Base-by-base conservation (phyloP, 2,113 vertebrate species). In the Tragelaphus scriptus region DNA sequence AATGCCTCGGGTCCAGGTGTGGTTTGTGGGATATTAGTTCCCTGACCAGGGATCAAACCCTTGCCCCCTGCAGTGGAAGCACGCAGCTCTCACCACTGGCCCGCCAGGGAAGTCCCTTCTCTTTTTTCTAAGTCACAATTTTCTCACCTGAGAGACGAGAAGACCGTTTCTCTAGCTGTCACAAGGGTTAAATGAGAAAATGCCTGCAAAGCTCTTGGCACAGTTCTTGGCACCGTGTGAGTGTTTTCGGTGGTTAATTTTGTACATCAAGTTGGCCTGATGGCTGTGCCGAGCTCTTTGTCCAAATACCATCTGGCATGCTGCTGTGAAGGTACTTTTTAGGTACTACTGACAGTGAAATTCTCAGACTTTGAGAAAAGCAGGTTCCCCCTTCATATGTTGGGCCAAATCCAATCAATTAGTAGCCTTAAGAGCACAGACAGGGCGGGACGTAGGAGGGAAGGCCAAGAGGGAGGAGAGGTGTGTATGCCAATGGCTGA, bases 181-280 rank as follows among this genome's bases (percentile, higher is more conserved):
- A 6, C 13, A 13, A 56, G 32, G 40, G 21, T 15, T 91, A 49
- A 63, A 58, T 6, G 16, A 59, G 49, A 51, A 94, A 82, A 86
- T 16, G 47, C 47, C 58, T 5, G 2, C 8, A 32, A 51, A 71
- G 26, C 12, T 7, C 25, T 44, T 15, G 12, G 53, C 25, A 71
- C 32, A 28, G 26, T 55, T 75, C 61, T 53, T 28, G 55, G 88
- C 0, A 0, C 3, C 6, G 23, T 2, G 2, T 0, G 36, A 94
- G 7, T 6, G 2, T 7, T 47, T 82, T n/a, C 7, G 4, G 51
- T 13, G 12, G 23, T 63, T 82, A 82, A 30, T 40, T 40, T 55
- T 65, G 36, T 14, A 2, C 19, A 25, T 53, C 44, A 36, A 3
- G 8, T 81, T 49, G 75, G 44, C 75, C 17, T 61, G 44, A 56